phyloP scores from a whole-genome alignment of 2,113 vertebrate species.

The Hystrix brachyura region DNA sequence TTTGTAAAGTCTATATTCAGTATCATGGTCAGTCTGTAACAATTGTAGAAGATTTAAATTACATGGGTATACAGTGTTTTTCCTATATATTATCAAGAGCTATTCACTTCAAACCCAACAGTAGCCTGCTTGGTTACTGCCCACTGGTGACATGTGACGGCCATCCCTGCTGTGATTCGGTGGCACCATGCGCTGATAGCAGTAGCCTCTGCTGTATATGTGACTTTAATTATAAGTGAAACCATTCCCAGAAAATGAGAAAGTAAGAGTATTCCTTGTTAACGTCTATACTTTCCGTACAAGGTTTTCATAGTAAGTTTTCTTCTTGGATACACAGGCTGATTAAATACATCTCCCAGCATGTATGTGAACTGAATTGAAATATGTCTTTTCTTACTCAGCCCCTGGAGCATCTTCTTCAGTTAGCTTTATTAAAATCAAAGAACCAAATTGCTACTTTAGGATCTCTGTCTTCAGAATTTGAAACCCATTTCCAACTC shows the following conservation, averaged over 20 bases:
- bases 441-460: not conserved
- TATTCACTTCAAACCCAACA: not conserved
- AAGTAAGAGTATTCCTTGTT: not conserved
- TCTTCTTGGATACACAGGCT: not conserved
- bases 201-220: not conserved
- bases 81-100: not conserved
- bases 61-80: not conserved
- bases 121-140: not conserved
- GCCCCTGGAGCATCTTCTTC: conserved; percentile 12
- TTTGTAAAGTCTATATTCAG: conserved; percentile 20
- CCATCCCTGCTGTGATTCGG: not conserved
- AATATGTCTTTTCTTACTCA: not conserved
- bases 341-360: not conserved
- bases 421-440: conserved; percentile 46
- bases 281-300: not conserved
- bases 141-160: not conserved
- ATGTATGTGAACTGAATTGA: not conserved
- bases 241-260: not conserved
- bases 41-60: conserved; percentile 1
- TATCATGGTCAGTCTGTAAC: not conserved
- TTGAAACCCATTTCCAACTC: conserved; percentile 6
- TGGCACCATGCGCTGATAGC: too few species aligned
- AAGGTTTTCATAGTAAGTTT: conserved; percentile 4
- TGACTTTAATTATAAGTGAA: not conserved
- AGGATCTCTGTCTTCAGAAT: not conserved